Base-by-base conservation (phyloP, 2,797 vertebrate species). In the Alcedo atthis region DNA sequence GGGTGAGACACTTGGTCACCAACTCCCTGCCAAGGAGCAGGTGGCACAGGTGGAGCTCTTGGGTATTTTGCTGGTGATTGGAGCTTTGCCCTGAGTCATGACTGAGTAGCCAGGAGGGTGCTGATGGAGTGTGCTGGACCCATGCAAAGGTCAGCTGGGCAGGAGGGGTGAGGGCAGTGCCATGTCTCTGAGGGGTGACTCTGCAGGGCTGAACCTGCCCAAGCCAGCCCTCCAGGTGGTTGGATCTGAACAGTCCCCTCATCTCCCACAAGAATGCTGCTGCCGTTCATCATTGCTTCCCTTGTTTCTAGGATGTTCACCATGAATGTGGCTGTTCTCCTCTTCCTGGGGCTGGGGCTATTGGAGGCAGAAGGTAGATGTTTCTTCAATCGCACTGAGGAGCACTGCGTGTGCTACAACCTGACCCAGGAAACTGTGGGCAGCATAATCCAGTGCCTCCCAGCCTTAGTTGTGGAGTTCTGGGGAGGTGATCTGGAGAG, bases 381-480 rank as follows among this genome's bases (percentile, higher is more conserved):
- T 37, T 68, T 43, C 62, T 94, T 96, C 54, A 87, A 74, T 32
- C 78, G 68, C 53, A 49, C 74, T 6, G 21, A 76, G 67, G 73
- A 88, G 12, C 83, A 21, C 33, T 98, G 98, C 22, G 25, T 74
- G 73, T 98, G 98, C 93, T 97, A 97, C 49, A 85, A 28, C 48
- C 81, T 94, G 49, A 48, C 92, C 0, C 6, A 89, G 78, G n/a
- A 88, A 25, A 94, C 55, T 0, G 0, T 13, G 0, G 2, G 61
- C 43, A 95, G 87, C 61, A 73, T 97, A 45, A 14, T 96, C 7
- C 89, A 93, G 21, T 98, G 98, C 63, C 3, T 96, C 2, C 5
- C 48, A 3, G 97, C 97, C 5, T 9, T 79, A 0, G 88, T 95
- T 1, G 95, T 98, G 85, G 96, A 97, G 92, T 94, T 98, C 11